Evolutionary conservation across 2,113 vertebrate genomes (phyloP).

Genomic region (Epinephelus fuscoguttatus): DNA sequence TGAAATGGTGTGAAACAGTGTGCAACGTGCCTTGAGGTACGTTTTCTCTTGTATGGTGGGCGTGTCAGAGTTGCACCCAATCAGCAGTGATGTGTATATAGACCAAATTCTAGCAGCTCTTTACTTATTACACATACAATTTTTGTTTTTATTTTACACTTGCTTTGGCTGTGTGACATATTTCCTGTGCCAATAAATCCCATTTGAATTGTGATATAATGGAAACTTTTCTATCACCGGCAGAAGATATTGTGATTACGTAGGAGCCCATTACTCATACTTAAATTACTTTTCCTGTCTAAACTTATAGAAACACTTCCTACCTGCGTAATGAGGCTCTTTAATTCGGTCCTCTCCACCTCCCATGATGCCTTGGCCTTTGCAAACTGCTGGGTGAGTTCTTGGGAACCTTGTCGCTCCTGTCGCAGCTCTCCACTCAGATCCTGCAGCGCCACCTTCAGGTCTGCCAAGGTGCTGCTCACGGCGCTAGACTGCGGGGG

Average conservation of each 20-base stretch:
- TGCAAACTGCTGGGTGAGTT: constrained; percentile 97
- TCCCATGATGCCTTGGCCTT: constrained; percentile 98
- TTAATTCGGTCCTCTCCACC: constrained; percentile 92
- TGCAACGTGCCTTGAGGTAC: too few species aligned
- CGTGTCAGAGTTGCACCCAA: too few species aligned
- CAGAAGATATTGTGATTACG: too few species aligned
- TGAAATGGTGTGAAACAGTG: too few species aligned
- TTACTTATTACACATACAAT: too few species aligned
- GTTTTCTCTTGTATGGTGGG: too few species aligned
- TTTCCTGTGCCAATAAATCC: too few species aligned
- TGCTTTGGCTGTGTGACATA: too few species aligned
- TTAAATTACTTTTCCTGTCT: not conserved
- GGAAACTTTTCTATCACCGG: not conserved
- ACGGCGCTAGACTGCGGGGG: constrained; percentile 88
- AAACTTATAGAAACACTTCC: not conserved
- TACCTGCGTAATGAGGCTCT: constrained; percentile 92
- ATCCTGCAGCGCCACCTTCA: constrained; percentile 93
- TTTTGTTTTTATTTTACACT: too few species aligned
- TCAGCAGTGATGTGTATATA: too few species aligned
- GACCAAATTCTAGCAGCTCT: too few species aligned
- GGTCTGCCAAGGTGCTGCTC: constrained; percentile 92
- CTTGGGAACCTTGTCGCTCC: constrained; percentile 90
- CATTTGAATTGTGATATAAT: not conserved
- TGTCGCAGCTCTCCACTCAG: constrained; percentile 93
- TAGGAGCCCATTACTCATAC: not conserved